Conservation (phyloP, 2,113 vertebrate genomes). For the Chloebia gouldiae region DNA sequence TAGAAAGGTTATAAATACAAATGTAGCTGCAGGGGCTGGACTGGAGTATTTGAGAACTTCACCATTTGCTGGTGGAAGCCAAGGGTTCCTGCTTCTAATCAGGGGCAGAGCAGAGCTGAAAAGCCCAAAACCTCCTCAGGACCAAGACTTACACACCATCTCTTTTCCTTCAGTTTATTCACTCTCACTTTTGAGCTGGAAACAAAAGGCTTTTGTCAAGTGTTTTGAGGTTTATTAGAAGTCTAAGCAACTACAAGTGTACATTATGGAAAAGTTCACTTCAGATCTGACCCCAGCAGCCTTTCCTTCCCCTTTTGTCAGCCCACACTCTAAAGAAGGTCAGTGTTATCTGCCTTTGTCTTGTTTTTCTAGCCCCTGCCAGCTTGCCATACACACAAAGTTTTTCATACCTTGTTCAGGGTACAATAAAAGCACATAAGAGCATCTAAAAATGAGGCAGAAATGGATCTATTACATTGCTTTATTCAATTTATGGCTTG, state of each 20-base stretch:
- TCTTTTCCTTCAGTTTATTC: background rate
- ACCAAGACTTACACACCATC: background rate
- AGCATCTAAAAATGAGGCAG: slow-evolving; percentile 26
- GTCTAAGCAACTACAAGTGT: background rate
- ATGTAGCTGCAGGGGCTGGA: background rate
- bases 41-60: background rate
- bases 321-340: background rate
- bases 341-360: background rate
- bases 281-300: background rate
- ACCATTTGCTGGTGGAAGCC: background rate
- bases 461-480: slow-evolving; percentile 16
- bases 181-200: background rate
- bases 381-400: background rate
- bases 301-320: background rate
- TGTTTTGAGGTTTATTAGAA: background rate
- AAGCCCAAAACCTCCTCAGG: background rate
- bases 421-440: background rate
- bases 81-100: background rate
- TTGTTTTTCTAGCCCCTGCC: background rate
- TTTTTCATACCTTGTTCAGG: background rate
- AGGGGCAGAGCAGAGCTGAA: background rate
- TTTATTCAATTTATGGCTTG: slow-evolving; percentile 17
- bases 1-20: background rate
- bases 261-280: background rate
- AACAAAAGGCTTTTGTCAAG: background rate